Evolutionary conservation across 2,797 vertebrate species (phyloP).

Genomic region (Fringilla coelebs): DNA sequence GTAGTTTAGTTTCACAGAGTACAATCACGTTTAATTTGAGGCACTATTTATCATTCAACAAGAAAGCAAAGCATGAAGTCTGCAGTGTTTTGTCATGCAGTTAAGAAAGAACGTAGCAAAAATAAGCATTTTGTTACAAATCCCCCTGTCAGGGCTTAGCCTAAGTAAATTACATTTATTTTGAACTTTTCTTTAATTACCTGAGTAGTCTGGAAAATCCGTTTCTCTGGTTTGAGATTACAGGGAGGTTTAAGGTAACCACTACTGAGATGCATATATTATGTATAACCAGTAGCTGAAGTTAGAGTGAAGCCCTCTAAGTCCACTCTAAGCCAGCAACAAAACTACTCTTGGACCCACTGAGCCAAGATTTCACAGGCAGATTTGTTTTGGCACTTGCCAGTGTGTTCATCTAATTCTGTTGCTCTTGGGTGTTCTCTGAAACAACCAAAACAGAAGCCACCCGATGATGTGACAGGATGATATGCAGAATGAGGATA

Average conservation of each 20-base stretch:
- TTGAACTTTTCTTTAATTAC: background rate
- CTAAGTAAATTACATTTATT: background rate
- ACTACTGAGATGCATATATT: background rate
- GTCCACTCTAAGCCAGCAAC: background rate
- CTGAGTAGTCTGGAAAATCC: background rate
- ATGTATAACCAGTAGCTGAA: background rate
- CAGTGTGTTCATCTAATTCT: background rate
- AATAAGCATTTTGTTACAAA: background rate
- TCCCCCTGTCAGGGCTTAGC: background rate
- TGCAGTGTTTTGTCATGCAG: background rate
- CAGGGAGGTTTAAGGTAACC: background rate
- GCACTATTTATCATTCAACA: slow-evolving; percentile 12
- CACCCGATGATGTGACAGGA: background rate
- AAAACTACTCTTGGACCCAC: background rate
- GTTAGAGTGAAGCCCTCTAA: background rate
- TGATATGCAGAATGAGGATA: background rate
- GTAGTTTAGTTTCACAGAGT: background rate
- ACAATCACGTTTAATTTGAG: background rate
- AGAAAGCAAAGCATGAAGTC: background rate
- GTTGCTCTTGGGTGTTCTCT: background rate
- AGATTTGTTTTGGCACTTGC: background rate
- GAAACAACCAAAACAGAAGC: background rate
- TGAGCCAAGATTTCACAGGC: background rate
- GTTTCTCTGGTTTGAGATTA: background rate
- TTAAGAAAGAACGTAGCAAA: background rate